These are phyloP conservation scores for Hephaestus fuliginosus DNA, from an alignment of 2,797 vertebrate genomes.

Conservation along the genomic window DNA sequence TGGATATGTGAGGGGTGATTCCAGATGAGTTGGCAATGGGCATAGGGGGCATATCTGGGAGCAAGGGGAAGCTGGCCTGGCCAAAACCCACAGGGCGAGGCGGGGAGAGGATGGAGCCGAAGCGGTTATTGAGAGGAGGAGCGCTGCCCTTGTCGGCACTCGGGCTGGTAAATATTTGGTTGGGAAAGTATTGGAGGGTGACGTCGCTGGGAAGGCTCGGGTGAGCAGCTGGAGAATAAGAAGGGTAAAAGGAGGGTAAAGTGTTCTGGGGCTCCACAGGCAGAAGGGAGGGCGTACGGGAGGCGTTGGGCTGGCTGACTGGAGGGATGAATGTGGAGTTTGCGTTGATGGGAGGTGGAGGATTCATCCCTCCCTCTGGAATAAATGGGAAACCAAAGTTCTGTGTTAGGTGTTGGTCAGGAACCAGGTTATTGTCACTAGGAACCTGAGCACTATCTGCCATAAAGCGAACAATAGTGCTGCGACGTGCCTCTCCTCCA, in stretches of 20 bases:
- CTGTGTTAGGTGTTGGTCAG: conserved; percentile 96
- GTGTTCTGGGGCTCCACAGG: conserved; percentile 97
- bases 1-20: conserved; percentile 94
- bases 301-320: conserved; percentile 91
- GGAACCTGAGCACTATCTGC: conserved; percentile 91
- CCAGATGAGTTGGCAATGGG: conserved; percentile 93
- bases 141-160: conserved; percentile 92
- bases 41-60: conserved; percentile 98
- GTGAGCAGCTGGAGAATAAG: conserved; percentile 98
- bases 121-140: conserved; percentile 94
- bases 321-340: conserved; percentile 97
- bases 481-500: conserved; percentile 88
- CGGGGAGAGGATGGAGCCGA: conserved; percentile 97
- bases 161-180: conserved; percentile 98
- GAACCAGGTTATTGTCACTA: conserved; percentile 88
- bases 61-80: conserved; percentile 96
- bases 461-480: conserved; percentile 97
- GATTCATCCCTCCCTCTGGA: conserved; percentile 95
- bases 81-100: conserved; percentile 96
- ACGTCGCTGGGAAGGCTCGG: conserved; percentile 96
- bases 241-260: conserved; percentile 96
- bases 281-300: conserved; percentile 93
- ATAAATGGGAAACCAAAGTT: conserved; percentile 99
- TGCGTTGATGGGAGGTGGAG: conserved; percentile 93
- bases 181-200: conserved; percentile 96